Evolutionary conservation across 2,113 vertebrate species (phyloP).

Genomic region (Anarrhichthys ocellatus): DNA sequence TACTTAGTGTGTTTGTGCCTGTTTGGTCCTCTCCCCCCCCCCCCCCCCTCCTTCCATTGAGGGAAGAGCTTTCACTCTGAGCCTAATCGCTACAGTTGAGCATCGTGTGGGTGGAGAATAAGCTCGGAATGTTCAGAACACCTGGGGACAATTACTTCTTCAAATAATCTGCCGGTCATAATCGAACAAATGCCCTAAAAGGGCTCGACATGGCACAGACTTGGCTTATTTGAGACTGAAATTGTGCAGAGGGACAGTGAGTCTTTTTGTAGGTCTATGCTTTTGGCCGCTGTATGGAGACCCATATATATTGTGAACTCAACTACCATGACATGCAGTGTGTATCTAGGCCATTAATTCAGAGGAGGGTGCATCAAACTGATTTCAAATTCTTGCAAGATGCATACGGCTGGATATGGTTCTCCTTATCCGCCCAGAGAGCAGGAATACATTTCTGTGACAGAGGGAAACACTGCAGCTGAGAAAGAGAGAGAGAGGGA

Average conservation of each 20-base stretch:
- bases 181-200: conserved; percentile 57
- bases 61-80: conserved; percentile 69
- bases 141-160: conserved; percentile 67
- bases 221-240: conserved; percentile 28
- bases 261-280: conserved; percentile 12
- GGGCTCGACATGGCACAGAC: conserved; percentile 14
- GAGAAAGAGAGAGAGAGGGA: not conserved
- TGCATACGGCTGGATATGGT: conserved; percentile 40
- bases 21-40: conserved; percentile 28
- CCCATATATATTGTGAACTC: conserved; percentile 35
- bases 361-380: conserved; percentile 60
- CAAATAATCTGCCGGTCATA: conserved; percentile 68
- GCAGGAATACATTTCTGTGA: conserved; percentile 54
- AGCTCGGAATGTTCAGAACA: conserved; percentile 66
- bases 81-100: conserved; percentile 72
- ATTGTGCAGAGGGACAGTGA: not conserved
- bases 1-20: conserved; percentile 70
- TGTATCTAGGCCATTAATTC: conserved; percentile 73
- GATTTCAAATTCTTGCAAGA: conserved; percentile 58
- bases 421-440: conserved; percentile 58
- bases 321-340: conserved; percentile 23
- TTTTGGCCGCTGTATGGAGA: conserved; percentile 14
- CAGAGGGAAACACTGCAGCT: conserved; percentile 45
- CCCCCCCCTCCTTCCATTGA: conserved; percentile 19
- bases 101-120: conserved; percentile 69